Evolutionary conservation across 2,888 invertebrate genomes (phyloP).

Genomic region (Anticlea derivata): DNA sequence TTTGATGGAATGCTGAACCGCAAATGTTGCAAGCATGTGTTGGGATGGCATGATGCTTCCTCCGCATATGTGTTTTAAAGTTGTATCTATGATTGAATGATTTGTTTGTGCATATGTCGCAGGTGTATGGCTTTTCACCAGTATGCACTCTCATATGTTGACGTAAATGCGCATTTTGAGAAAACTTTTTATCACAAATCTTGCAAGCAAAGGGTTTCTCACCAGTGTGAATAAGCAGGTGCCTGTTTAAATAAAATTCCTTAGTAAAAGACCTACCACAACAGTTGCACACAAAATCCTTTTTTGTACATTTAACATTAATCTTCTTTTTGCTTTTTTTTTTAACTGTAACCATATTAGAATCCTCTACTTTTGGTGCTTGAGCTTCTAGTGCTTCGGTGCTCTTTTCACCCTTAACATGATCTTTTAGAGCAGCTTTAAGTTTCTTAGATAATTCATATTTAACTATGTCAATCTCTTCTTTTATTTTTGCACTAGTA

Average conservation of each 20-base stretch:
- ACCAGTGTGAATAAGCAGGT: conserved; percentile 17
- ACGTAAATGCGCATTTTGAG: conserved; percentile 15
- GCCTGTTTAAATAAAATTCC: conserved; percentile 5
- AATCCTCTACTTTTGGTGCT: not conserved
- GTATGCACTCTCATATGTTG: conserved; percentile 22
- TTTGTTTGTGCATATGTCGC: conserved; percentile 18
- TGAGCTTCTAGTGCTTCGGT: not conserved
- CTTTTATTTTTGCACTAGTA: not conserved
- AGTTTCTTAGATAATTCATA: not conserved
- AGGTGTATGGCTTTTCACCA: conserved; percentile 18
- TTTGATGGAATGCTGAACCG: conserved; percentile 9
- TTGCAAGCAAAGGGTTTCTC: conserved; percentile 19
- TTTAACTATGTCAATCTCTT: not conserved
- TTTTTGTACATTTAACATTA: not conserved
- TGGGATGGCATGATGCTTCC: conserved; percentile 9
- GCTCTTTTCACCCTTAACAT: not conserved
- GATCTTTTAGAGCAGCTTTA: not conserved
- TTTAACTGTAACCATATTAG: not conserved
- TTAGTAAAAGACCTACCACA: conserved; percentile 4
- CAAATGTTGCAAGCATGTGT: conserved; percentile 10
- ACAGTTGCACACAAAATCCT: conserved; percentile 1
- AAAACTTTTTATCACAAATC: conserved; percentile 12
- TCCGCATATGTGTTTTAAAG: conserved; percentile 21
- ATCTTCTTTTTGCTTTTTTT: not conserved
- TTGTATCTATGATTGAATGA: conserved; percentile 19